Percentiles rank a stretch among this genome's conserved stretches.
Evolutionary conservation across 2,797 vertebrate species (phyloP).

Genomic region (Cygnus olor): DNA sequence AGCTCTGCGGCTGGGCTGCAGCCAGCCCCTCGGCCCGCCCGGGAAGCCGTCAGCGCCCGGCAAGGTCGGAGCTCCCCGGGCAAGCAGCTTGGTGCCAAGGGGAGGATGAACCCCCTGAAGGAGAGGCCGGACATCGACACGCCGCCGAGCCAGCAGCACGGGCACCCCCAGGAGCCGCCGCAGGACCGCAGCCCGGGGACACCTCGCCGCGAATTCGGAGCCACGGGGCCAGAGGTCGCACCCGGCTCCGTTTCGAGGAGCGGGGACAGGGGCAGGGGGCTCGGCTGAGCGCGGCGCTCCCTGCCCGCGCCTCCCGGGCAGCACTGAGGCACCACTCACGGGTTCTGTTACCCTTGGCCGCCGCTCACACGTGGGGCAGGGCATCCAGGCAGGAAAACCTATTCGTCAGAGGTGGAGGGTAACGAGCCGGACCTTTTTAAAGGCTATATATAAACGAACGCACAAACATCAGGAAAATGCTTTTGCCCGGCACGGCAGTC

Average conservation of each 20-base stretch:
- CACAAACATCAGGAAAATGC: not conserved
- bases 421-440: not conserved
- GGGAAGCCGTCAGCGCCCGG: not conserved
- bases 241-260: not conserved
- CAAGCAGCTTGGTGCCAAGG: not conserved
- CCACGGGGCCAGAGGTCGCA: not conserved
- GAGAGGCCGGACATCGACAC: not conserved
- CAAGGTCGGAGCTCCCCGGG: not conserved
- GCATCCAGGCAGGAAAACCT: slow-evolving; percentile 50
- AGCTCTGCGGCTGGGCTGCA: not conserved
- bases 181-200: not conserved
- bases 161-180: not conserved
- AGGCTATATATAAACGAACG: slow-evolving; percentile 17
- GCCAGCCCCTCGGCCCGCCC: not conserved
- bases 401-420: not conserved
- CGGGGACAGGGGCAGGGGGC: not conserved
- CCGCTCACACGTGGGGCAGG: slow-evolving; percentile 10
- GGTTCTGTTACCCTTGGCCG: slow-evolving; percentile 67
- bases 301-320: not conserved
- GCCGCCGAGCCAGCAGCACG: not conserved
- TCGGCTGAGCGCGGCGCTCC: not conserved
- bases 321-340: slow-evolving; percentile 57
- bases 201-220: not conserved
- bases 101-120: not conserved
- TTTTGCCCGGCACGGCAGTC: slow-evolving; percentile 18